Base-by-base conservation (phyloP, 2,113 vertebrate species). In the Bos javanicus region DNA sequence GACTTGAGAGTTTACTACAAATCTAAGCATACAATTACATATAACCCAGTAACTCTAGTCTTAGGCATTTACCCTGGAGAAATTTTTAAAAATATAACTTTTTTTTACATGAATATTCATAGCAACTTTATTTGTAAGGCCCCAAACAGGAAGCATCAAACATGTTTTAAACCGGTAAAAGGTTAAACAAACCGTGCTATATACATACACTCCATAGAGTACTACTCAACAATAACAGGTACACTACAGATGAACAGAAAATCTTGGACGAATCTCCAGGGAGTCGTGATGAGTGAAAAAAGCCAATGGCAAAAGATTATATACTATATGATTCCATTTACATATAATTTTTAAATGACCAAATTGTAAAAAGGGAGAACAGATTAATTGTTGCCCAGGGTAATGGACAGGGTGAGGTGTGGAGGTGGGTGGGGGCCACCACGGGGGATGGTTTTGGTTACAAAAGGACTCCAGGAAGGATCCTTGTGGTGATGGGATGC, bases 131-230 rank as follows among this genome's bases (percentile, higher is more conserved):
- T 71, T 46, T 46, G 13, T 48, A 57, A 71, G n/a, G 19, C 39
- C 30, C 13, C 30, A 57, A 85, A 64, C 7, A 36, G 60, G 17
- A n/a, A 57, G 16, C 36, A 26, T 25, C 60, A 80, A 50, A 67
- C 23, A 23, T 3, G 19, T 17, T 39, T 43, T 39, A 15, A 64
- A 81, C 17, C 7, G 17, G 26, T 54, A 13, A 39, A 5, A 64
- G 59, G 4, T 23, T 67, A 11, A 43, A 33, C 26, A 23, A 33
- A 33, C 17, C 4, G 26, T 15, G 13, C 6, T 48, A 17, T 16
- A 17, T 19, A 10, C 50, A 12, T 46, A 10, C 50, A 17, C 2
- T 12, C 14, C 19, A 2, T 0, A 15, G 60, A 25, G 5, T 4
- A 17, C 36, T 17, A 16, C 23, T 1, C 50, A 56, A 3, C 19